Evolutionary conservation across 2,797 vertebrate genomes (phyloP).

Genomic region (Brachyalestes nurse): DNA sequence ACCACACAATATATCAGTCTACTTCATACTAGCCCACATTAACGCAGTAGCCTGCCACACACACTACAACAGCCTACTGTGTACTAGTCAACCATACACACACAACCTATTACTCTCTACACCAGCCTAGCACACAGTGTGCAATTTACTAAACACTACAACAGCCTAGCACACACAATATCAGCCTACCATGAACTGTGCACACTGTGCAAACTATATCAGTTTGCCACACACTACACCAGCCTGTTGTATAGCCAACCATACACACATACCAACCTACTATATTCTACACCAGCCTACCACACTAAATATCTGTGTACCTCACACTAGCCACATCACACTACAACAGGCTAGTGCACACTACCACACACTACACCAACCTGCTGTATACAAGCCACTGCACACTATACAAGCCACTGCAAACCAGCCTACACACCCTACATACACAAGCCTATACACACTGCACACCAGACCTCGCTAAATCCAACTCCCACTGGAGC

Average conservation of each 20-base stretch:
- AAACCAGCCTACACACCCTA: neutral
- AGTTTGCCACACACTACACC: neutral
- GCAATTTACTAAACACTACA: neutral
- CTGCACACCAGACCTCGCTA: neutral
- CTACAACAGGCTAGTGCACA: neutral
- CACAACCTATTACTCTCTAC: neutral
- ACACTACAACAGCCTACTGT: neutral
- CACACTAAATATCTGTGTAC: neutral
- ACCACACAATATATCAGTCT: neutral
- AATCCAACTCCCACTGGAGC: conserved; percentile 1
- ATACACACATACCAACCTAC: neutral
- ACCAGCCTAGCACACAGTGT: neutral
- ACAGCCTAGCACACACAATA: neutral
- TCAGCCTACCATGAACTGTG: neutral
- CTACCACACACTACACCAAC: neutral
- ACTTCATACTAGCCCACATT: neutral
- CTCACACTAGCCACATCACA: neutral
- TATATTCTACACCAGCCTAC: neutral
- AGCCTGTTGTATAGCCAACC: neutral
- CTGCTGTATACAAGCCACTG: neutral
- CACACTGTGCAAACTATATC: neutral
- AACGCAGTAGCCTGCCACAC: neutral
- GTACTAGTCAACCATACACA: neutral
- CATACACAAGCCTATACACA: neutral
- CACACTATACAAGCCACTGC: neutral